phyloP scores from a whole-genome alignment of 2,888 invertebrate species.

The Charanyca ferruginea region DNA sequence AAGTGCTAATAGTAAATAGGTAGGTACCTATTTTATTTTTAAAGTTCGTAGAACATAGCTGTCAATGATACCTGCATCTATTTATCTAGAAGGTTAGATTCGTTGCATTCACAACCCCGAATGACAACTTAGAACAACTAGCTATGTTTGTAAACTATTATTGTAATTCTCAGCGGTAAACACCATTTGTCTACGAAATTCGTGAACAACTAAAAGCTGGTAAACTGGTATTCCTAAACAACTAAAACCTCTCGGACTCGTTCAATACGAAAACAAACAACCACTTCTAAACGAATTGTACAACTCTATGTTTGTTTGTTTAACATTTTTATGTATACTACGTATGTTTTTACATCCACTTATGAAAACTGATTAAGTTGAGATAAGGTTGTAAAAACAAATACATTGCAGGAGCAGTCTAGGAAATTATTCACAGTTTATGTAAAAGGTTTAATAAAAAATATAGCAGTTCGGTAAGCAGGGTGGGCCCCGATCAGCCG shows the following conservation, averaged over 20 bases:
- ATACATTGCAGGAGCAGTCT: background rate
- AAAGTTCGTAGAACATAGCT: conserved; percentile 1
- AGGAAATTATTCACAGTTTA: background rate
- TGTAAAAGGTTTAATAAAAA: conserved; percentile 46
- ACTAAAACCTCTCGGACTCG: conserved; percentile 19
- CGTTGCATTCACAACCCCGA: background rate
- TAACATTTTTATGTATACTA: background rate
- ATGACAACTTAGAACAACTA: background rate
- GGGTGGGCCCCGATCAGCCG: conserved; percentile 56
- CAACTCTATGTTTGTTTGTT: conserved; percentile 29
- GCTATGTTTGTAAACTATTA: conserved; percentile 8
- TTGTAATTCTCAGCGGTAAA: conserved; percentile 9
- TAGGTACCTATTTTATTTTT: background rate
- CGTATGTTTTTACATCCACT: background rate
- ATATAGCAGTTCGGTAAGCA: conserved; percentile 37
- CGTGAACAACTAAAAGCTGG: conserved; percentile 19
- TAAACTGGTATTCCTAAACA: conserved; percentile 29
- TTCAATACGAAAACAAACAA: conserved; percentile 35
- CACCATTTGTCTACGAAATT: conserved; percentile 25
- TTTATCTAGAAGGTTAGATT: conserved; percentile 8
- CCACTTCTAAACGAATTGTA: conserved; percentile 23
- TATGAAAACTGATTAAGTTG: background rate
- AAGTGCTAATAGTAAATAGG: background rate
- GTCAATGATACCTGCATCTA: conserved; percentile 1
- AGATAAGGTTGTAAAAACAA: background rate